Base-by-base conservation (phyloP, 2,797 vertebrate species). In the Avahi laniger region DNA sequence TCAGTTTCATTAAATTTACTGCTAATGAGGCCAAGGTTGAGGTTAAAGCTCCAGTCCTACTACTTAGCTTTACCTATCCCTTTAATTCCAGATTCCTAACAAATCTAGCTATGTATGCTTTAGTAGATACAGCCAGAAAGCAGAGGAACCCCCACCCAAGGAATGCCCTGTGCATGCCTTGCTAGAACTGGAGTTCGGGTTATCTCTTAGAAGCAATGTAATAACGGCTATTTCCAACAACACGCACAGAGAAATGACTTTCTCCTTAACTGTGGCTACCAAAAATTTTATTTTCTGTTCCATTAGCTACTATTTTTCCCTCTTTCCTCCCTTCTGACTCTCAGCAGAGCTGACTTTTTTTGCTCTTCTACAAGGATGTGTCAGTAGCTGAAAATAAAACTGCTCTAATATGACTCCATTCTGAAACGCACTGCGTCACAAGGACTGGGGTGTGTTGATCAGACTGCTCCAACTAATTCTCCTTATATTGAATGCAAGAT, bases 361-460 rank as follows among this genome's bases (percentile, higher is more conserved):
- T 76, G 52, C 43, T 93, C 61, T 94, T 35, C 33, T 3, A 15
- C 26, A 63, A 81, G 54, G 70, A 97, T 18, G n/a, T 43, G 59
- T 50, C 82, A 92, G n/a, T 4, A 63, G 35, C 33, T 89, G 59
- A 84, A 94, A 91, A 83, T 38, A 70, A 79, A 96, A 79, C 35
- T 48, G 38, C 17, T n/a, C 10, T 41, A 65, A 89, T 67, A 80
- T 0, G 48, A 91, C 80, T 94, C 67, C 75, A 57, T 86, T 94
- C 46, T 57, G 65, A 96, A 73, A 46, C n/a, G 26, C 28, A 33
- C 28, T 30, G 65, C 89, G 35, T 76, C 20, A 61, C 35, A 83
- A 84, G 76, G 54, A 28, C 7, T 63, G 1, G 35, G 11, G 12
- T 65, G 17, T 94, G 52, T 75, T 63, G 24, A 50, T 76, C 46